A percentile compares a stretch with the other conserved stretches of the same genome.
These are phyloP conservation scores for Caenorhabditis wallacei DNA, from an alignment of 2,888 invertebrate genomes.

Conservation along the genomic window DNA sequence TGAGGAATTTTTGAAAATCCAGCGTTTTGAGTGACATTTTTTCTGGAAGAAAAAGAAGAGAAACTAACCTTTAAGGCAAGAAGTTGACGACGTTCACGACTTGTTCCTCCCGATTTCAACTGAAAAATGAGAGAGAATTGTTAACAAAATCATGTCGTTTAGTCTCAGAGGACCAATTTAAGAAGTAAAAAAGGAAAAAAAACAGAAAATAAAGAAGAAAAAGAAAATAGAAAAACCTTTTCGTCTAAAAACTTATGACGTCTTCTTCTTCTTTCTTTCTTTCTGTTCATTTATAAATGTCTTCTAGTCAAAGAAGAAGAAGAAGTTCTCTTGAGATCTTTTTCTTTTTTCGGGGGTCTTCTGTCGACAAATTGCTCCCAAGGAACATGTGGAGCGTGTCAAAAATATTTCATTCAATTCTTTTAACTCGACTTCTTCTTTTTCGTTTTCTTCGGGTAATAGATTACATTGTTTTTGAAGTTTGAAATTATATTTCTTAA, in stretches of 20 bases:
- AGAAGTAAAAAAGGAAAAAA: slow-evolving; percentile 10
- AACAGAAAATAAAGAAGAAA: slow-evolving; percentile 9
- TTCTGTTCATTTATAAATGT: slow-evolving; percentile 51
- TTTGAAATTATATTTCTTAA: not conserved
- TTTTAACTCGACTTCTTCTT: slow-evolving; percentile 6
- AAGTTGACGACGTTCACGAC: slow-evolving; percentile 87
- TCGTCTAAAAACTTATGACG: slow-evolving; percentile 56
- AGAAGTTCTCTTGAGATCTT: slow-evolving; percentile 37
- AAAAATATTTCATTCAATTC: slow-evolving; percentile 57
- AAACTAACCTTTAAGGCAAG: slow-evolving; percentile 84
- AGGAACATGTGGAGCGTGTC: slow-evolving; percentile 47
- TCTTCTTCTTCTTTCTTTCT: slow-evolving; percentile 15
- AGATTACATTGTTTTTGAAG: not conserved
- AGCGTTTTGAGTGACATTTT: slow-evolving; percentile 20
- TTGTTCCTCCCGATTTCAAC: slow-evolving; percentile 85
- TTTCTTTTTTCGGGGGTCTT: slow-evolving; percentile 3
- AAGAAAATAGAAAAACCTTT: slow-evolving; percentile 33
- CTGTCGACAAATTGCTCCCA: slow-evolving; percentile 51
- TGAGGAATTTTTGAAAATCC: slow-evolving; percentile 11
- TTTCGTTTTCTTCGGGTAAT: slow-evolving; percentile 14
- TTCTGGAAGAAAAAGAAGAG: not conserved
- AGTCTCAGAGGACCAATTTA: slow-evolving; percentile 33
- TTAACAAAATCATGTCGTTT: slow-evolving; percentile 23
- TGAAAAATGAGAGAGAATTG: slow-evolving; percentile 72
- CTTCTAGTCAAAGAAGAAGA: no score